Conservation (phyloP, 2,113 vertebrate genomes). For the Cettia cetti region DNA sequence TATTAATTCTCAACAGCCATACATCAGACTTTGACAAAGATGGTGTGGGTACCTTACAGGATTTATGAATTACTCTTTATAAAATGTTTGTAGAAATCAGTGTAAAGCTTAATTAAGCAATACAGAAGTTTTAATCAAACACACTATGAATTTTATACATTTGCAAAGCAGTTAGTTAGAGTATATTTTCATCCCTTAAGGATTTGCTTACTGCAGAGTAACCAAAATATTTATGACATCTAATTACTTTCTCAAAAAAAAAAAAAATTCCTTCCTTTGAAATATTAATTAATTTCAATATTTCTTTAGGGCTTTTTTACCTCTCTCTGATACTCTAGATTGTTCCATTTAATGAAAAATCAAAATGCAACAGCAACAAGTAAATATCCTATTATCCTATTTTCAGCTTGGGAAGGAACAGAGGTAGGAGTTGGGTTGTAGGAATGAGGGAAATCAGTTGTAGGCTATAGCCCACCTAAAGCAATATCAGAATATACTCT, state of each 20-base stretch:
- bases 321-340: background rate
- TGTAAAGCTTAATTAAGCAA: background rate
- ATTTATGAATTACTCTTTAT: background rate
- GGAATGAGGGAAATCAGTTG: background rate
- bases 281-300: background rate
- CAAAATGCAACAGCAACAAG: background rate
- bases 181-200: background rate
- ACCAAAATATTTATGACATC: background rate
- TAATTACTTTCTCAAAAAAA: background rate
- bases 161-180: background rate
- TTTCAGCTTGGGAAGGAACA: background rate
- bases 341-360: background rate
- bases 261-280: background rate
- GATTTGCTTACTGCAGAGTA: constrained; percentile 2
- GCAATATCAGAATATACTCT: background rate
- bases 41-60: background rate
- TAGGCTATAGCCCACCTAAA: background rate
- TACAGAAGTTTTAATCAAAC: constrained; percentile 9
- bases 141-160: background rate
- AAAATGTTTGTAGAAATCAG: background rate
- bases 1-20: background rate
- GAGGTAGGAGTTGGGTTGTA: background rate
- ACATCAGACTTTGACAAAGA: background rate
- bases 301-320: background rate
- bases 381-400: background rate